Evolutionary conservation across 2,797 vertebrate genomes (phyloP).

Genomic region (Cryptoprocta ferox): DNA sequence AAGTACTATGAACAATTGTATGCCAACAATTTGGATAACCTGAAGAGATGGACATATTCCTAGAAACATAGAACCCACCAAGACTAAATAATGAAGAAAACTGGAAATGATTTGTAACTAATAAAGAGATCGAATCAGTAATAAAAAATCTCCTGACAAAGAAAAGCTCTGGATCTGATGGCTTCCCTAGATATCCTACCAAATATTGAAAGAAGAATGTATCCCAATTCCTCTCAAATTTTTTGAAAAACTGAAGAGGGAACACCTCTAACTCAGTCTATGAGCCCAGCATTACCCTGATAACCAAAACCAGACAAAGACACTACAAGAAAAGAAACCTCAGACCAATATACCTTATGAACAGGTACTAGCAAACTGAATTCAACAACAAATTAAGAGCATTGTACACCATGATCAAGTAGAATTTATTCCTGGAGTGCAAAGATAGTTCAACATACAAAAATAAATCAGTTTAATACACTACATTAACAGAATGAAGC

Average conservation of each 20-base stretch:
- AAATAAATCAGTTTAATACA: not conserved
- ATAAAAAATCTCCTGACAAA: not conserved
- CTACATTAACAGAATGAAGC: not conserved
- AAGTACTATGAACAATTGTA: not conserved
- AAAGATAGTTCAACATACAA: not conserved
- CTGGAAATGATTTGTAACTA: not conserved
- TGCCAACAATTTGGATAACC: not conserved
- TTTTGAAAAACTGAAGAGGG: not conserved
- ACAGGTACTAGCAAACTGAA: not conserved
- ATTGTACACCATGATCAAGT: not conserved
- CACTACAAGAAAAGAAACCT: not conserved
- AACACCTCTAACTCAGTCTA: not conserved
- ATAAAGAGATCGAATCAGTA: not conserved
- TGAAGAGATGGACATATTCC: not conserved
- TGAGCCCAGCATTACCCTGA: not conserved
- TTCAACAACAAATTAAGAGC: not conserved
- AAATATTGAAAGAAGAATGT: not conserved
- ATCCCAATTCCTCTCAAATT: not conserved
- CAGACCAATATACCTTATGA: not conserved
- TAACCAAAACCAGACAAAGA: not conserved
- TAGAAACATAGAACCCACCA: not conserved
- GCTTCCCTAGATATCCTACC: not conserved
- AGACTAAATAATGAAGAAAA: not conserved
- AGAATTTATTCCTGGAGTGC: not conserved
- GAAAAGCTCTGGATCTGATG: not conserved